Conservation (phyloP, 1,140 invertebrate genomes). For the Microplitis mediator region DNA sequence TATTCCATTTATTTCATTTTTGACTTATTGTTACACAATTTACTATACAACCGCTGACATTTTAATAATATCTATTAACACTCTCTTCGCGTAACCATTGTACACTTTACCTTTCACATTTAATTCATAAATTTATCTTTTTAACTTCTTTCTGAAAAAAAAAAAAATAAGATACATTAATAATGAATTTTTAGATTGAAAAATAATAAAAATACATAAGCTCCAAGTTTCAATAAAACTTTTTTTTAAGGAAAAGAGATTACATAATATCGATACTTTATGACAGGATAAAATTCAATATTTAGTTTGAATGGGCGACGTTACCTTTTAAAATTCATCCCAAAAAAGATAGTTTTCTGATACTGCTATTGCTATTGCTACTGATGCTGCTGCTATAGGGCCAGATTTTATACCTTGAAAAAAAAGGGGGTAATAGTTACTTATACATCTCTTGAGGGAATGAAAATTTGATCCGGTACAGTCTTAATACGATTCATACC, state of each 20-base stretch:
- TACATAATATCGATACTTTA: background rate
- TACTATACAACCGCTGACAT: no score
- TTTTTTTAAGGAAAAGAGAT: background rate
- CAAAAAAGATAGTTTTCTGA: background rate
- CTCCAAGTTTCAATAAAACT: background rate
- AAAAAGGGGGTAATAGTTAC: background rate
- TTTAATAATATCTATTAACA: no score
- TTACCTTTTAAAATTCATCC: background rate
- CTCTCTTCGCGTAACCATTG: no score
- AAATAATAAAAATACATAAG: background rate
- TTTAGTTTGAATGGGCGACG: slow-evolving; percentile 3
- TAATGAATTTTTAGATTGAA: background rate
- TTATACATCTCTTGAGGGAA: background rate
- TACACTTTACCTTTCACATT: background rate
- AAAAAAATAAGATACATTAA: no score
- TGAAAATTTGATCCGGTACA: background rate
- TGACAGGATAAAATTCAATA: slow-evolving; percentile 7
- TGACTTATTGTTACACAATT: no score
- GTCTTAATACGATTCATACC: background rate
- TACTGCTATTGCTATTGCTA: background rate
- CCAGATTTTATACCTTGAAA: background rate
- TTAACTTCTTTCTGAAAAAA: no score
- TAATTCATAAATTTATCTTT: background rate
- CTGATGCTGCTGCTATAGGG: background rate
- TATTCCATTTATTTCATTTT: no score